Evolutionary conservation across 1,140 invertebrate species (phyloP).

Genomic region (Lucilia cuprina): DNA sequence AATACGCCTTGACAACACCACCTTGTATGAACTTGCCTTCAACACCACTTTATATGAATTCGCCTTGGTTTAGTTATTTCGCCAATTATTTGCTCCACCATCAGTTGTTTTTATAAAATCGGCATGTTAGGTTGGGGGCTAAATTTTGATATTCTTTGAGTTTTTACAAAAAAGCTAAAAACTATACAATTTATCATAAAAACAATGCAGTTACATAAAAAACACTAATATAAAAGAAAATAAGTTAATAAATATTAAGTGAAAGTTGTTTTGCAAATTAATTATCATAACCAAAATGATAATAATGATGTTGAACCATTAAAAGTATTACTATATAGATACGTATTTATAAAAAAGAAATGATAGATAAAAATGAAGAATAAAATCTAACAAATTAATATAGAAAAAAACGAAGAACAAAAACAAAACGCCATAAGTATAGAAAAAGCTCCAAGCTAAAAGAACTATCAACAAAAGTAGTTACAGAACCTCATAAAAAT

Average conservation of each 20-base stretch:
- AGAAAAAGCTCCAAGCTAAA: background rate
- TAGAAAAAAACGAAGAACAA: background rate
- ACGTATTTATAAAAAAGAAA: background rate
- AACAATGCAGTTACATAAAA: background rate
- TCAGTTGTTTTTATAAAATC: constrained; percentile 25
- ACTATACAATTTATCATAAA: background rate
- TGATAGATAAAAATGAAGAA: background rate
- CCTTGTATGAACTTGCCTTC: no score
- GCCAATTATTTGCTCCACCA: background rate
- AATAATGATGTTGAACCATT: background rate
- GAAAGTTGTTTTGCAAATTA: background rate
- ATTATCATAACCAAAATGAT: background rate
- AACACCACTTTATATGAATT: background rate
- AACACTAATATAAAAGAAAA: background rate
- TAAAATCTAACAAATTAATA: background rate
- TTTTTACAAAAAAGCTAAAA: background rate
- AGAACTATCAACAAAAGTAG: background rate
- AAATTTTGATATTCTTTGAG: background rate
- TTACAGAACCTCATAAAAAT: background rate
- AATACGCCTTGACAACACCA: no score
- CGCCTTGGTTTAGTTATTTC: background rate
- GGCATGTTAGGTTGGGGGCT: background rate
- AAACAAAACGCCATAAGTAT: background rate
- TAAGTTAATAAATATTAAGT: background rate
- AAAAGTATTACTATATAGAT: background rate